phyloP scores from a whole-genome alignment of 2,888 invertebrate species.

The Apamea sordens region DNA sequence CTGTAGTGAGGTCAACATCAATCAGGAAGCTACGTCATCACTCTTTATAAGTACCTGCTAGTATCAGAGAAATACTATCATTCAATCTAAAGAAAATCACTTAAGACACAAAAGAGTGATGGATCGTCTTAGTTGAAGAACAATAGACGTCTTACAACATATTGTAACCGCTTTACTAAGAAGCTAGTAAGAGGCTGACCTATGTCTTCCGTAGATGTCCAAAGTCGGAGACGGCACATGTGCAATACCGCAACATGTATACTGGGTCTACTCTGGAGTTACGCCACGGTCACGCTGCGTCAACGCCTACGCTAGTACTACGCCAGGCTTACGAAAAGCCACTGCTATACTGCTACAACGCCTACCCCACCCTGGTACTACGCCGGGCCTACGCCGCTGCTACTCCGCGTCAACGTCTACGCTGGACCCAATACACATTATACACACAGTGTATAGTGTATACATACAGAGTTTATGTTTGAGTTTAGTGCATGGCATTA shows the following conservation, averaged over 20 bases:
- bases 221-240: constrained; percentile 13
- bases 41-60: constrained; percentile 15
- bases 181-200: constrained; percentile 8
- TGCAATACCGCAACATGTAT: not conserved
- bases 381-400: not conserved
- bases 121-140: constrained; percentile 38
- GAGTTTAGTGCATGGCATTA: too few relatives aligned
- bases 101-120: constrained; percentile 32
- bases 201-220: constrained; percentile 25
- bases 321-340: not conserved
- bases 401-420: not conserved
- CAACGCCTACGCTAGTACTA: not conserved
- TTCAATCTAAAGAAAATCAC: constrained; percentile 20
- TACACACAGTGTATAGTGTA: not conserved
- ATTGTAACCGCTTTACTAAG: constrained; percentile 17
- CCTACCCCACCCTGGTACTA: not conserved
- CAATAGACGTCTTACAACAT: constrained; percentile 43
- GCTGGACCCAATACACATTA: not conserved
- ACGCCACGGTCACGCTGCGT: not conserved
- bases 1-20: not conserved
- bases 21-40: constrained; percentile 3
- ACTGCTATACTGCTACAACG: not conserved
- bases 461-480: too few relatives aligned
- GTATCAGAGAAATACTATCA: constrained; percentile 15
- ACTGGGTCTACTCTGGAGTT: not conserved